Evolutionary conservation across 2,888 invertebrate genomes (phyloP), one percentile per base, ranked within the genome.

Genomic region (Tenthredo scrophulariae): DNA sequence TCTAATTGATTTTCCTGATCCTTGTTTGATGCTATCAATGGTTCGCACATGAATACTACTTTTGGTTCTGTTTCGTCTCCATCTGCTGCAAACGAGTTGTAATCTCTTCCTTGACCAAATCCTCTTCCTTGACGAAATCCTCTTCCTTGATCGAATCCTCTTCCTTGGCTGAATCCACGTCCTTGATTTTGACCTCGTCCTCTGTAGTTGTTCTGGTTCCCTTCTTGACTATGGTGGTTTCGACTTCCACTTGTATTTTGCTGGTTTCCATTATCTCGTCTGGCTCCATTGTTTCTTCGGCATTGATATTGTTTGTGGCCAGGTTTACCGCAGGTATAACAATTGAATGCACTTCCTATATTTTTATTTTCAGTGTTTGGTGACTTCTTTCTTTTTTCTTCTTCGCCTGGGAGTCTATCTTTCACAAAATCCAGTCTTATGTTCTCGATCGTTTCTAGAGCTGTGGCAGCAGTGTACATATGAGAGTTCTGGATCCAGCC

Each of bases 391-490:
- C 72, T 40, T 50, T 84, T 86, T 70, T 84, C 80, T 84, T 86
- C 84, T 86, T 86, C 72, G 6, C 84, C 86, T 4, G 84, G 33
- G 0, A 86, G 40, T 67, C 75, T 40, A 22, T 75, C 74, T 65
- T 86, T 86, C 10, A 86, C 86, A 75, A 85, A 86, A 82, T 86
- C 86, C 13, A 75, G n/a, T 50, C 77, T 86, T 13, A 83, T 15
- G 65, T 85, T 43, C 67, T 86, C 85, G n/a, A 83, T 43, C 2
- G 85, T 86, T 83, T 86, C 84, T 50, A 86, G 40, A 13, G 86
- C 85, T 22, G 85, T 85, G n/a, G n/a, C n/a, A n/a, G n/a, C n/a
- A n/a, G n/a, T n/a, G n/a, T n/a, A n/a, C n/a, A n/a, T n/a, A n/a
- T n/a, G n/a, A n/a, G n/a, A n/a, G n/a, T n/a, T n/a, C n/a, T n/a